Percentiles rank a stretch among this genome's conserved stretches.
Evolutionary conservation across 2,797 vertebrate genomes (phyloP).

Genomic region (Crenuchus spilurus): DNA sequence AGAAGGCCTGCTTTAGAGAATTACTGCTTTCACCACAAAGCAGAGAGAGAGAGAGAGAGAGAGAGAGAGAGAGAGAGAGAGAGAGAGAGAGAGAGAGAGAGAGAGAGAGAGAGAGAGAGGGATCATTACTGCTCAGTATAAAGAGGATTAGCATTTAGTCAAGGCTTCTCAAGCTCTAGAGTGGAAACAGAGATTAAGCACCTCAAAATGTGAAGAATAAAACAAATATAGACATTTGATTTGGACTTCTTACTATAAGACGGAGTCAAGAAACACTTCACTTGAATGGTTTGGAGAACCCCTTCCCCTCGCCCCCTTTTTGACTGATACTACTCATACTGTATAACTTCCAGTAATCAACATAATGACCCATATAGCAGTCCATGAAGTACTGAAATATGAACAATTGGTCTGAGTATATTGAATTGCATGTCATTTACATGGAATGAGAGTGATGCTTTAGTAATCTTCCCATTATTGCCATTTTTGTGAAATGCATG

Average conservation of each 20-base stretch:
- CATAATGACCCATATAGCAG: not conserved
- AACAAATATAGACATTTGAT: slow-evolving; percentile 33
- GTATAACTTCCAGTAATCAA: not conserved
- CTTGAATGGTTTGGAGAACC: not conserved
- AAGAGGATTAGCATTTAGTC: slow-evolving; percentile 48
- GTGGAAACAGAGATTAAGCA: slow-evolving; percentile 33
- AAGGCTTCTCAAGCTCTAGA: slow-evolving; percentile 32
- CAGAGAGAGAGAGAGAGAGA: slow-evolving; percentile 5
- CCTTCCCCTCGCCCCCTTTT: not conserved
- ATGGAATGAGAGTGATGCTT: not conserved
- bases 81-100: not conserved
- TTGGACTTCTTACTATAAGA: slow-evolving; percentile 8
- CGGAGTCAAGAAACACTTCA: not conserved
- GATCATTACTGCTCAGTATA: slow-evolving; percentile 40
- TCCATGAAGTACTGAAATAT: not conserved
- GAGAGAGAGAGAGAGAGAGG: slow-evolving; percentile 18
- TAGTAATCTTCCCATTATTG: not conserved
- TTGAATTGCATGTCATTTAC: not conserved
- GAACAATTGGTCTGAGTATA: not conserved
- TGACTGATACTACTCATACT: not conserved
- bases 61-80: slow-evolving; percentile 13
- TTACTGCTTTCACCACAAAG: slow-evolving; percentile 36
- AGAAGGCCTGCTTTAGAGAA: slow-evolving; percentile 22
- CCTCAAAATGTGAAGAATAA: slow-evolving; percentile 30
- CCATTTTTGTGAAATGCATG: slow-evolving; percentile 10